Conservation (phyloP, 2,888 invertebrate species). For the Caradrina kadenii region DNA sequence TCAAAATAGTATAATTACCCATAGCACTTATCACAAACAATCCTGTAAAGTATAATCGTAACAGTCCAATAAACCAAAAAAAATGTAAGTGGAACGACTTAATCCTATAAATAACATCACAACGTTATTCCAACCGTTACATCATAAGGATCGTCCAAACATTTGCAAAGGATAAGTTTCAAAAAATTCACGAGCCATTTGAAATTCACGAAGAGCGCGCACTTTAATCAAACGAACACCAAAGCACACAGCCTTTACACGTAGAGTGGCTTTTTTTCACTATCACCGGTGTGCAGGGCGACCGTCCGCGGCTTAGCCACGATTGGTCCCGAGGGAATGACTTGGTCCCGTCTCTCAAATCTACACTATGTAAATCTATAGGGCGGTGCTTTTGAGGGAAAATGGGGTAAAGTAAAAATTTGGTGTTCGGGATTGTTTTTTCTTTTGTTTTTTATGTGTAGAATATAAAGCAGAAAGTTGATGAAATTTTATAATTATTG, state of each 20-base stretch:
- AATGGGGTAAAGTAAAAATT: slow-evolving; percentile 23
- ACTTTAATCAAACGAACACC: slow-evolving; percentile 62
- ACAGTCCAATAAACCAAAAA: not conserved
- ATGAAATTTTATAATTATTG: too few relatives aligned
- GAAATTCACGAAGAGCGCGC: slow-evolving; percentile 51
- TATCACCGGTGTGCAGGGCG: slow-evolving; percentile 63
- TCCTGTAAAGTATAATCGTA: not conserved
- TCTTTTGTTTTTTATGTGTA: not conserved
- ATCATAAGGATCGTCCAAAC: slow-evolving; percentile 41
- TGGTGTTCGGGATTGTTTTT: slow-evolving; percentile 4
- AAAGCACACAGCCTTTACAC: slow-evolving; percentile 59
- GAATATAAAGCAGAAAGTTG: too few relatives aligned
- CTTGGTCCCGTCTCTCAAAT: slow-evolving; percentile 54
- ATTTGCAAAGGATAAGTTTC: slow-evolving; percentile 53
- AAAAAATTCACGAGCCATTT: slow-evolving; percentile 58
- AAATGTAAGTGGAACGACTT: not conserved
- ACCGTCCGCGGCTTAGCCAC: slow-evolving; percentile 53
- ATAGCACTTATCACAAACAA: too few relatives aligned
- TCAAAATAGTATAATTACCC: too few relatives aligned
- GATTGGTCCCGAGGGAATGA: slow-evolving; percentile 58
- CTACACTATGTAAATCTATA: slow-evolving; percentile 59
- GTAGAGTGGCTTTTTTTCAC: slow-evolving; percentile 58
- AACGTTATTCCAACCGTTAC: slow-evolving; percentile 22
- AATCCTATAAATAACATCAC: slow-evolving; percentile 12
- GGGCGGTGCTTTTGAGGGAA: slow-evolving; percentile 28